phyloP scores from a whole-genome alignment of 2,888 invertebrate genomes.

The Yponomeuta plumbellus region DNA sequence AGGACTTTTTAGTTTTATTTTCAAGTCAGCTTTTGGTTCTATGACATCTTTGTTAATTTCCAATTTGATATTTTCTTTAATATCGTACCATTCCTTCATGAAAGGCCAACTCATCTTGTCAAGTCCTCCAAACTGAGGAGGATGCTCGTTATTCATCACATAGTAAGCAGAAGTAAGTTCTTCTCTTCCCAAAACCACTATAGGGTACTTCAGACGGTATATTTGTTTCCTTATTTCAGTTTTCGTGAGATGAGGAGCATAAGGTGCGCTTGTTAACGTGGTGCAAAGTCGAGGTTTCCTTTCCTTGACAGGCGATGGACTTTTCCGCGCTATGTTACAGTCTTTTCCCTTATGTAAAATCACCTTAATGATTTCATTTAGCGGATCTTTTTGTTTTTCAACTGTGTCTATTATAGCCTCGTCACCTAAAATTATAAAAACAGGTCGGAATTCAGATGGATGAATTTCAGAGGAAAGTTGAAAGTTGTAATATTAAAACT shows the following conservation, averaged over 20 bases:
- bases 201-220: conserved; percentile 45
- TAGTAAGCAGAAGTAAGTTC: conserved; percentile 38
- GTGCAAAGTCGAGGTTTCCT: neutral
- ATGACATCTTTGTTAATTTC: neutral
- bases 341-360: neutral
- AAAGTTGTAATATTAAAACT: neutral
- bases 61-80: neutral
- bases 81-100: conserved; percentile 47
- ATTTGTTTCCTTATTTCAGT: conserved; percentile 49
- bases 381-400: neutral
- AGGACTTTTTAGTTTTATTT: neutral
- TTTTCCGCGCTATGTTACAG: neutral
- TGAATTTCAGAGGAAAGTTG: neutral
- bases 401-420: neutral
- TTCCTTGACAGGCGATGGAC: neutral
- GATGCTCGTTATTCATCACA: conserved; percentile 34
- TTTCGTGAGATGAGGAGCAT: conserved; percentile 37
- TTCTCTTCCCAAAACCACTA: conserved; percentile 53
- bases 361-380: neutral
- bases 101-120: conserved; percentile 58
- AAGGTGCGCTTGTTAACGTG: neutral
- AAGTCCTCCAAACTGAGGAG: conserved; percentile 50
- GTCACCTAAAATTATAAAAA: neutral
- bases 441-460: neutral
- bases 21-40: conserved; percentile 7